A percentile compares a stretch with the other conserved stretches of the same genome.
These are phyloP conservation scores for Cladopsammia gracilis DNA, from an alignment of 64 coral and sea anemone species.

Conservation along the genomic window DNA sequence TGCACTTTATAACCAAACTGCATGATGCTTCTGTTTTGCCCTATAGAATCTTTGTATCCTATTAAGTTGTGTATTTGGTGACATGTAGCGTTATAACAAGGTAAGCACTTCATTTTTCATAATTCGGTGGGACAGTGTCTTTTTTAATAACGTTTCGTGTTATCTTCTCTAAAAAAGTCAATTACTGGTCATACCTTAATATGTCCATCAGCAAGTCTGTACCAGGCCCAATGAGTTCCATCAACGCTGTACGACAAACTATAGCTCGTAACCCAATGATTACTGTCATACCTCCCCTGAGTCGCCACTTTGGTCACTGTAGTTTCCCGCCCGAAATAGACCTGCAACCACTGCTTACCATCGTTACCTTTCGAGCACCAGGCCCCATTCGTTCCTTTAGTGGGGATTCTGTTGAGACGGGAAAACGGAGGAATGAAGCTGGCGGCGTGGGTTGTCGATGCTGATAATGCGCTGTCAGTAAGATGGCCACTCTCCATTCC, in stretches of 20 bases:
- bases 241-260: slow-evolving; percentile 51
- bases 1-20: no score
- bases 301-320: slow-evolving; percentile 46
- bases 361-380: slow-evolving; percentile 15
- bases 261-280: slow-evolving; percentile 31
- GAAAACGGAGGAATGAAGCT: slow-evolving; percentile 10
- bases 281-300: slow-evolving; percentile 19
- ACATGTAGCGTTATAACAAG: no score
- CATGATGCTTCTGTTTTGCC: no score
- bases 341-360: slow-evolving; percentile 27
- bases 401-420: slow-evolving; percentile 6
- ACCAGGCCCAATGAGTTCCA: slow-evolving; percentile 25
- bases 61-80: no score
- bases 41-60: no score
- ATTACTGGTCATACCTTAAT: slow-evolving; percentile 29
- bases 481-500: slow-evolving; percentile 33
- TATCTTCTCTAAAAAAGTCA: no score
- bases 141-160: no score
- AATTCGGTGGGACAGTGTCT: no score
- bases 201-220: slow-evolving; percentile 36
- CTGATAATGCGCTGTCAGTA: slow-evolving; percentile 12
- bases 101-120: no score
- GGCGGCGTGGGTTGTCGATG: neutral
- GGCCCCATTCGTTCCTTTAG: neutral
- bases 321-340: slow-evolving; percentile 6